These are phyloP conservation scores for Dione vanillae DNA, from an alignment of 2,888 invertebrate species.

Conservation along the genomic window DNA sequence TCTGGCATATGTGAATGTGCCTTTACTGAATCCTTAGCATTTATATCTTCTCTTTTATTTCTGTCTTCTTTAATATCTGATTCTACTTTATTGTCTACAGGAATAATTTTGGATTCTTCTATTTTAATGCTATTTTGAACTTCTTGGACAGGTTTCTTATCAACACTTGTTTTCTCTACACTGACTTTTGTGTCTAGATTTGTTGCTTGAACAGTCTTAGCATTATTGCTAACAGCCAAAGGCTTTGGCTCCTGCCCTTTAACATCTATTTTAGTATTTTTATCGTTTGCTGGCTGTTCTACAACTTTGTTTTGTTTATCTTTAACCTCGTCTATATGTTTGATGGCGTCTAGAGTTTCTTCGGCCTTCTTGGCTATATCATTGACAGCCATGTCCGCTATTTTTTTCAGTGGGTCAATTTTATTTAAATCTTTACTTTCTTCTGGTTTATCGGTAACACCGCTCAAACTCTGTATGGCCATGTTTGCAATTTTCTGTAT, in stretches of 20 bases:
- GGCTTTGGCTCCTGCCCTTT: neutral
- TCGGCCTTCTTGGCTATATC: conserved; percentile 79
- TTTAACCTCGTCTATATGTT: conserved; percentile 65
- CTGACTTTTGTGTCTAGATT: conserved; percentile 10
- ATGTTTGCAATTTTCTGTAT: conserved; percentile 79
- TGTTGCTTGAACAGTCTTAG: neutral
- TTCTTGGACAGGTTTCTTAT: conserved; percentile 27
- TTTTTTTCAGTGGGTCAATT: conserved; percentile 59
- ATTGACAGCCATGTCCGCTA: conserved; percentile 71
- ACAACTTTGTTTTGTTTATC: conserved; percentile 19
- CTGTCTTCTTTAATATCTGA: conserved; percentile 24
- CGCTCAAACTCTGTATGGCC: conserved; percentile 76
- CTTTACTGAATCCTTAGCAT: conserved; percentile 34
- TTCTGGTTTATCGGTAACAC: conserved; percentile 68
- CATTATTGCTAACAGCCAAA: neutral
- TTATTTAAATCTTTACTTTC: conserved; percentile 54
- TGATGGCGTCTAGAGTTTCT: conserved; percentile 75
- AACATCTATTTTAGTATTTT: conserved; percentile 19
- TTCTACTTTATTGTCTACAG: conserved; percentile 24
- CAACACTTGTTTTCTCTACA: conserved; percentile 20
- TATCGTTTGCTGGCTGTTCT: conserved; percentile 26
- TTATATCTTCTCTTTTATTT: conserved; percentile 31
- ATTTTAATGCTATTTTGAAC: conserved; percentile 16
- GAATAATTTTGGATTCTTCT: conserved; percentile 28
- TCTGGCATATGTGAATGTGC: conserved; percentile 66